Percentiles rank a stretch among this genome's conserved stretches.
phyloP scores from a whole-genome alignment of 2,113 vertebrate genomes.

The Microcebus lehilahytsara region DNA sequence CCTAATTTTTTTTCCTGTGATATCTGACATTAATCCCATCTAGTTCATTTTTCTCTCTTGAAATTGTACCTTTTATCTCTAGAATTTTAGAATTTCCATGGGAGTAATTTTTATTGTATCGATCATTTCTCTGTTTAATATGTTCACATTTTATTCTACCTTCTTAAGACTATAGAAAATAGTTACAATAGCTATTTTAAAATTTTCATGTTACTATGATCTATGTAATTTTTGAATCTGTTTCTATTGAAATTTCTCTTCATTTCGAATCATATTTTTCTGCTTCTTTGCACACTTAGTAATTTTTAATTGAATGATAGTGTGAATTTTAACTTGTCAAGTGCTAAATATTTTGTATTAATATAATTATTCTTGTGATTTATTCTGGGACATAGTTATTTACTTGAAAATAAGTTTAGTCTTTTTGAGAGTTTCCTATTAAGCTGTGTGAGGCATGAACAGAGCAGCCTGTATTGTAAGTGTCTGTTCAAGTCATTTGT shows the following conservation, averaged over 20 bases:
- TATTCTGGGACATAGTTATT: neutral
- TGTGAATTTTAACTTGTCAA: slow-evolving; percentile 28
- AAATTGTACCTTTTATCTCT: neutral
- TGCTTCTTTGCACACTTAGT: neutral
- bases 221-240: neutral
- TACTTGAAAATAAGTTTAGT: slow-evolving; percentile 36
- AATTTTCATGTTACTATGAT: neutral
- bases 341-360: neutral
- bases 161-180: neutral
- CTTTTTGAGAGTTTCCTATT: neutral
- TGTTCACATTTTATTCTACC: neutral
- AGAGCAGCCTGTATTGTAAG: neutral
- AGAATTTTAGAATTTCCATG: slow-evolving; percentile 29
- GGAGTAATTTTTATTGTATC: neutral
- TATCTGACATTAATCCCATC: neutral
- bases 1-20: neutral
- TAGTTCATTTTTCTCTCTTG: neutral
- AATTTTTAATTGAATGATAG: neutral
- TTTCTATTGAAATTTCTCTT: neutral
- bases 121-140: neutral
- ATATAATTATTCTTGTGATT: neutral
- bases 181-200: neutral
- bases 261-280: neutral
- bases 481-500: neutral
- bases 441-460: neutral